These are phyloP conservation scores for Dolomedes plantarius DNA, from an alignment of 2,888 invertebrate genomes.

Conservation along the genomic window DNA sequence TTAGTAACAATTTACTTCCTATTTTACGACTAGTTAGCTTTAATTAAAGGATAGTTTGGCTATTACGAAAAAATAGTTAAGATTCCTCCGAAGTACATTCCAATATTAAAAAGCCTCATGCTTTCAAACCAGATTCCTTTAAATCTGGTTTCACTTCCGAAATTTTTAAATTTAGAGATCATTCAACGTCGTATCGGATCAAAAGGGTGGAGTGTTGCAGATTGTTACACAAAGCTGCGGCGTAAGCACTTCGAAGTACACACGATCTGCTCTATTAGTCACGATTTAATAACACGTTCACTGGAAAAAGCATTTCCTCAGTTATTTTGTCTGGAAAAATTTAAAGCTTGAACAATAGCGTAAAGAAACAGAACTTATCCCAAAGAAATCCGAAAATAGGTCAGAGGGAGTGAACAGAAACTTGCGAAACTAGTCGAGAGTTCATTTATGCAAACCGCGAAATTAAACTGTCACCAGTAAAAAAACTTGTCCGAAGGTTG, in stretches of 20 bases:
- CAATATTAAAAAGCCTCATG: too few species aligned
- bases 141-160: too few species aligned
- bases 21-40: too few species aligned
- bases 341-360: constrained; percentile 22
- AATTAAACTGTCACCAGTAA: not conserved
- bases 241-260: constrained; percentile 2
- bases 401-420: constrained; percentile 36
- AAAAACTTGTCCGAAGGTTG: not conserved
- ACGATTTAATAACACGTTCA: constrained; percentile 43
- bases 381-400: constrained; percentile 28
- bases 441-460: constrained; percentile 15
- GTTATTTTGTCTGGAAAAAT: not conserved
- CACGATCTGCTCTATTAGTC: constrained; percentile 59
- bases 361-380: not conserved
- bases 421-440: constrained; percentile 25
- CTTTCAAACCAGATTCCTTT: too few species aligned
- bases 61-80: too few species aligned
- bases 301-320: constrained; percentile 15
- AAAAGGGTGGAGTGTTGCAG: constrained; percentile 1
- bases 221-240: not conserved
- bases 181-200: not conserved
- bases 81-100: too few species aligned
- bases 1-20: too few species aligned
- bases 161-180: not conserved
- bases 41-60: too few species aligned